phyloP scores from a whole-genome alignment of 2,797 vertebrate species.

The Spheniscus humboldti region DNA sequence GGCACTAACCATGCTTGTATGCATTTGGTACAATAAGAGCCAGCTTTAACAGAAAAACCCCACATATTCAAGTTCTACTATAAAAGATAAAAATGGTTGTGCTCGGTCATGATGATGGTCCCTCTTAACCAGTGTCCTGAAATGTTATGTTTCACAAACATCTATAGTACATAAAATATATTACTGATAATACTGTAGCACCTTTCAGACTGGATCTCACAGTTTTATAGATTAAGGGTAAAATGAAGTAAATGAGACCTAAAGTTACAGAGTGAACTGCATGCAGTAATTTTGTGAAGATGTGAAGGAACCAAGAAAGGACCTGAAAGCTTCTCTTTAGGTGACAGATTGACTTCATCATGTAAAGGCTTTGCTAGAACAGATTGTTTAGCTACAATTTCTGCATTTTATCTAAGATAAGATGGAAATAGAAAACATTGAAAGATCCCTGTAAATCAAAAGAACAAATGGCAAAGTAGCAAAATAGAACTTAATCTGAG shows the following conservation, averaged over 20 bases:
- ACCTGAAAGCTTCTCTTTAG: neutral
- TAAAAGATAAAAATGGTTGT: neutral
- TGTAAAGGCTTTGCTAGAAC: neutral
- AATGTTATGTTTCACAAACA: neutral
- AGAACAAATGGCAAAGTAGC: neutral
- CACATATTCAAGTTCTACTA: neutral
- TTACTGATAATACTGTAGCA: neutral
- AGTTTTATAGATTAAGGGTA: neutral
- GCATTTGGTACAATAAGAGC: neutral
- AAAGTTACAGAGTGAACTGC: neutral
- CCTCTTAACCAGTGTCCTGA: neutral
- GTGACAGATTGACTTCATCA: neutral
- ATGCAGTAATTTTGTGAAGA: neutral
- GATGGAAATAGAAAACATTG: neutral
- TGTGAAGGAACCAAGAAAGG: neutral
- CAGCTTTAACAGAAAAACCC: neutral
- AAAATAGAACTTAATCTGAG: neutral
- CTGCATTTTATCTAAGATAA: neutral
- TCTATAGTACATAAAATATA: neutral
- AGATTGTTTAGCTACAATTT: neutral
- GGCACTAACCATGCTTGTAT: neutral
- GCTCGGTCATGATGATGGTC: rapidly evolving
- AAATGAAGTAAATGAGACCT: neutral
- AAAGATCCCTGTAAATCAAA: neutral
- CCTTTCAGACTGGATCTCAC: neutral